phyloP scores from a whole-genome alignment of 2,113 vertebrate species.

The Pachypanchax playfairii region DNA sequence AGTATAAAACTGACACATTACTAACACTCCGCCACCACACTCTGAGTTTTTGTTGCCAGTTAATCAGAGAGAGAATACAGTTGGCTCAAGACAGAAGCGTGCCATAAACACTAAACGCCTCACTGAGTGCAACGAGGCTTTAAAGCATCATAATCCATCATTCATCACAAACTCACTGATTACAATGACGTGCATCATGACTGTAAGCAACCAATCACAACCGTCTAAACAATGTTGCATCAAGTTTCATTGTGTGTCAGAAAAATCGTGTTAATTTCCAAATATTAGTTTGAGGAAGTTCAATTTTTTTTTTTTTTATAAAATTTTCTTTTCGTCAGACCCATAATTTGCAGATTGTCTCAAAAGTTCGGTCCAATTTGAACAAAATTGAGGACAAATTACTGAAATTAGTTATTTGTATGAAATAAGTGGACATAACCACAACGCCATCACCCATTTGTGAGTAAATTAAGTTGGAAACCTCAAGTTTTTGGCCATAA shows the following conservation, averaged over 20 bases:
- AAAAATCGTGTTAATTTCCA: no score
- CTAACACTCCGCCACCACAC: constrained; percentile 37
- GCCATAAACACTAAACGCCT: constrained; percentile 61
- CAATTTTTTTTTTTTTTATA: no score
- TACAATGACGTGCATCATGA: constrained; percentile 36
- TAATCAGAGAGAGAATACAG: constrained; percentile 67
- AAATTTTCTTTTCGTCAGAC: no score
- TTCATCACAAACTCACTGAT: constrained; percentile 46
- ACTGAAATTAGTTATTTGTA: not conserved
- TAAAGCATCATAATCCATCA: constrained; percentile 59
- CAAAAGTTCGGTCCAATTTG: not conserved
- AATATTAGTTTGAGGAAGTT: no score
- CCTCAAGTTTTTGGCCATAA: not conserved
- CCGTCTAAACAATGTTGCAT: not conserved
- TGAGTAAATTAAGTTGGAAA: not conserved
- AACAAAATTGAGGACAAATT: not conserved
- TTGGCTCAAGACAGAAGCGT: constrained; percentile 51
- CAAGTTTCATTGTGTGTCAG: not conserved
- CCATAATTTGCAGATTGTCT: not conserved
- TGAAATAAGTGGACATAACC: not conserved
- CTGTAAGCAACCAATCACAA: no score
- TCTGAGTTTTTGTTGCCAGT: constrained; percentile 58
- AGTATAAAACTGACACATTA: constrained; percentile 42
- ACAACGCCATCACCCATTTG: not conserved
- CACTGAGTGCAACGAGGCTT: constrained; percentile 63